Evolutionary conservation across 2,113 vertebrate species (phyloP).

Genomic region (Psilopsiagon aymara): DNA sequence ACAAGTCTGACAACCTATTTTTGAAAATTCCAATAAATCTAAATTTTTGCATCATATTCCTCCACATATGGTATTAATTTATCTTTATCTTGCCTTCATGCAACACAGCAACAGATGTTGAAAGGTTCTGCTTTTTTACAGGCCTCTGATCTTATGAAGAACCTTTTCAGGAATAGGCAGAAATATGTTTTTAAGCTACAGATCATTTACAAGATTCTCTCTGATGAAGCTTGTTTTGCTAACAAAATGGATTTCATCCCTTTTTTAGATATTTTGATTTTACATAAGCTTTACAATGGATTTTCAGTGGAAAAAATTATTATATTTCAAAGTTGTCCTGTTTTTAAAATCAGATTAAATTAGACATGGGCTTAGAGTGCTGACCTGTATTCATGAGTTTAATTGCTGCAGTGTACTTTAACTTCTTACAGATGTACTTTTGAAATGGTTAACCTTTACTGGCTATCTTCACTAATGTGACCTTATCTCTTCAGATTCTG

Average conservation of each 20-base stretch:
- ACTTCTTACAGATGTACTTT: constrained; percentile 62
- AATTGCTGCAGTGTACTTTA: constrained; percentile 58
- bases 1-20: constrained; percentile 65
- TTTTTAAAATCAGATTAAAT: constrained; percentile 56
- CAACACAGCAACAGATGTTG: constrained; percentile 77
- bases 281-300: neutral
- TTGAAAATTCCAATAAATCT: constrained; percentile 65
- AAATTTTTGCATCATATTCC: constrained; percentile 68
- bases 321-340: constrained; percentile 28
- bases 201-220: constrained; percentile 63
- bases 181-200: constrained; percentile 69
- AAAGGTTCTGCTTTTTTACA: constrained; percentile 72
- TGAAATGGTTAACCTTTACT: constrained; percentile 14
- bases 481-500: constrained; percentile 48
- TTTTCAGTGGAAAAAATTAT: neutral
- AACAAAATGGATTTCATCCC: constrained; percentile 47
- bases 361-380: constrained; percentile 29
- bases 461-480: constrained; percentile 34
- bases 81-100: constrained; percentile 71
- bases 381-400: constrained; percentile 56
- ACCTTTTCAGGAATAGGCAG: constrained; percentile 58
- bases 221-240: constrained; percentile 67
- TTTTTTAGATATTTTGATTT: constrained; percentile 51
- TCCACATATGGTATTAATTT: constrained; percentile 74
- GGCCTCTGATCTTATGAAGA: constrained; percentile 67